Conservation (phyloP, 2,113 vertebrate genomes). For the Rissa tridactyla region DNA sequence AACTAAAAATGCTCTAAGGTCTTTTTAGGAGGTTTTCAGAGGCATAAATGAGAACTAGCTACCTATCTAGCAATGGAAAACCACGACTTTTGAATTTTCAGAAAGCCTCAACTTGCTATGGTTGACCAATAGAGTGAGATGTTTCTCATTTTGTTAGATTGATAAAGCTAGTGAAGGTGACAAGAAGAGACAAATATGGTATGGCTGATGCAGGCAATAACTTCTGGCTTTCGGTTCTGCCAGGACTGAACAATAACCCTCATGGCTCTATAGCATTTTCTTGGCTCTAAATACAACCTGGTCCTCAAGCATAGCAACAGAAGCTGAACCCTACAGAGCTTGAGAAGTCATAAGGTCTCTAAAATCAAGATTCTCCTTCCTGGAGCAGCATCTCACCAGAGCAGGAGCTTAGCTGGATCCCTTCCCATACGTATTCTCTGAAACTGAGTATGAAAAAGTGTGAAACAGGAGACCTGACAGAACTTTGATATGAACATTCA, state of each 20-base stretch:
- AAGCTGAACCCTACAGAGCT: not conserved
- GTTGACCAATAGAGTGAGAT: not conserved
- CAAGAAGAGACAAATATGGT: not conserved
- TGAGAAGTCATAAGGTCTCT: not conserved
- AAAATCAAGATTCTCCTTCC: not conserved
- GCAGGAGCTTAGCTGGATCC: not conserved
- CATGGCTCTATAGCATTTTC: not conserved
- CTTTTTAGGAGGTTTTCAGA: not conserved
- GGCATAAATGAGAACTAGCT: not conserved
- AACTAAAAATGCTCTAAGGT: not conserved
- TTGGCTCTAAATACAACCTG: not conserved
- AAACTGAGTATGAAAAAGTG: not conserved
- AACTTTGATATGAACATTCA: not conserved
- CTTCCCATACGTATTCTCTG: not conserved
- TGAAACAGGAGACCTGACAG: not conserved
- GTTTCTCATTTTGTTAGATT: not conserved
- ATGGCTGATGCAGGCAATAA: not conserved
- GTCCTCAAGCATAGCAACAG: not conserved
- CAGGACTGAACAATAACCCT: not conserved
- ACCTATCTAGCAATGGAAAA: not conserved
- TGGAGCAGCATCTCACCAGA: not conserved
- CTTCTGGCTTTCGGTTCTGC: not conserved
- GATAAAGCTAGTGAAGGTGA: not conserved
- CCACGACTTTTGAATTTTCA: not conserved
- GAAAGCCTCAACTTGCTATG: not conserved